These are phyloP conservation scores for Calameuta pallipes DNA, from an alignment of 2,888 invertebrate genomes.

Conservation along the genomic window DNA sequence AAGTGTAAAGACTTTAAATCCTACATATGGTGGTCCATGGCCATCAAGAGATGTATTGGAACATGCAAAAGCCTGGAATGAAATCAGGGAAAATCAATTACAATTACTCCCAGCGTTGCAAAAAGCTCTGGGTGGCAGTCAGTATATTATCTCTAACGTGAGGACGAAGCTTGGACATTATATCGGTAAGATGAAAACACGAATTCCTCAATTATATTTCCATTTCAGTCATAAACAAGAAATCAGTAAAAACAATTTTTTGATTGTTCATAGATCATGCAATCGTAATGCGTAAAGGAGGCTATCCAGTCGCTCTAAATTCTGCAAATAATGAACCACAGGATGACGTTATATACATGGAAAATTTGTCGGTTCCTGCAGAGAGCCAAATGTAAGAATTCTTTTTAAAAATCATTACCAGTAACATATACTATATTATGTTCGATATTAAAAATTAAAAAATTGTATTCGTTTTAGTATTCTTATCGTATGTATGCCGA, in stretches of 20 bases:
- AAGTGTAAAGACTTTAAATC: conserved; percentile 68
- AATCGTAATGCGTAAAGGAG: conserved; percentile 68
- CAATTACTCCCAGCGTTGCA: conserved; percentile 68
- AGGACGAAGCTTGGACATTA: conserved; percentile 70
- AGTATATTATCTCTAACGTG: conserved; percentile 70
- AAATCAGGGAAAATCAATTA: conserved; percentile 58
- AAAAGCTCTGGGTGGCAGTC: conserved; percentile 70
- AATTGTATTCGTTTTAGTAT: conserved; percentile 66
- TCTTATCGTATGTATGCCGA: conserved; percentile 69
- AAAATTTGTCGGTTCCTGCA: conserved; percentile 63
- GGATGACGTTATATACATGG: conserved; percentile 49
- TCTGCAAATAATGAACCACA: conserved; percentile 30
- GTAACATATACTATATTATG: background rate
- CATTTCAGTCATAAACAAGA: no score
- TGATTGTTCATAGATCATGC: conserved; percentile 66
- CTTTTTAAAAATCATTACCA: background rate
- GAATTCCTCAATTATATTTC: no score
- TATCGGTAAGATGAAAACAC: conserved; percentile 66
- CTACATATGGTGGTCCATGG: conserved; percentile 63
- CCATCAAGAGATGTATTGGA: conserved; percentile 65
- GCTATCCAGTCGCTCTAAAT: conserved; percentile 67
- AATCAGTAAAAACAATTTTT: no score
- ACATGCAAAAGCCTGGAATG: conserved; percentile 61
- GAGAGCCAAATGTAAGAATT: conserved; percentile 67
- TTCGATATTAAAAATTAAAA: conserved; percentile 13